Percentiles rank a stretch among this genome's conserved stretches.
Conservation (phyloP, 92 coral and sea anemone species). For the Scolanthus callimorphus region DNA sequence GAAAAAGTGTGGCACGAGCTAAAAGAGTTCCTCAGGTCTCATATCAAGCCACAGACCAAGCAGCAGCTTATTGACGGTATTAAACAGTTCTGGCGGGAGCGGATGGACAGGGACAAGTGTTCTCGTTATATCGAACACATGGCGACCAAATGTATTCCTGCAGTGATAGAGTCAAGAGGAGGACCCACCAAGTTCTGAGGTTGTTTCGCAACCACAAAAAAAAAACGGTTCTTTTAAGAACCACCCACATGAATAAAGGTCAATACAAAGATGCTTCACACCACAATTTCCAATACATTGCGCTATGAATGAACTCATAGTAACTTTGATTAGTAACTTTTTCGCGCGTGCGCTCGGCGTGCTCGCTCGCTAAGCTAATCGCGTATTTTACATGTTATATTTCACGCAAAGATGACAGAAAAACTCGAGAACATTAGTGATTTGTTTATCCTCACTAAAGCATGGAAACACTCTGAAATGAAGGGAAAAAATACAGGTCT, state of each 20-base stretch:
- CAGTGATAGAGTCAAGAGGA: slow-evolving; percentile 20
- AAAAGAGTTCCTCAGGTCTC: slow-evolving; percentile 10
- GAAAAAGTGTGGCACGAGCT: slow-evolving; percentile 47
- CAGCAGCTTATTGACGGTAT: slow-evolving; percentile 40
- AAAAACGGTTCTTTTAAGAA: neutral
- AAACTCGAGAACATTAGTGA: too few species aligned
- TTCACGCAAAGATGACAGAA: too few species aligned
- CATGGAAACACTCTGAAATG: too few species aligned
- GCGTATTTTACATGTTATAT: too few species aligned
- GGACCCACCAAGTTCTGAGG: slow-evolving; percentile 30
- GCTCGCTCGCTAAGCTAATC: too few species aligned
- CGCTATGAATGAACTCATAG: too few species aligned
- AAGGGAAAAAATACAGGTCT: too few species aligned
- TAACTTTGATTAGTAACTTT: neutral
- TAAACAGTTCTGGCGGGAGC: slow-evolving; percentile 29
- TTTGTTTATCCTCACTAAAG: too few species aligned
- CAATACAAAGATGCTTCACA: too few species aligned
- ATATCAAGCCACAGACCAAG: slow-evolving; percentile 35
- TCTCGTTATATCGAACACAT: slow-evolving; percentile 23
- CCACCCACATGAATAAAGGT: neutral
- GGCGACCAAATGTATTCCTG: slow-evolving; percentile 28
- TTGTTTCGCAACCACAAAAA: neutral
- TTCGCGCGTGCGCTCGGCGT: too few species aligned
- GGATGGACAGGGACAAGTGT: slow-evolving; percentile 25
- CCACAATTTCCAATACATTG: too few species aligned